phyloP scores from a whole-genome alignment of 2,888 invertebrate species.

The Synergus laeviventris region DNA sequence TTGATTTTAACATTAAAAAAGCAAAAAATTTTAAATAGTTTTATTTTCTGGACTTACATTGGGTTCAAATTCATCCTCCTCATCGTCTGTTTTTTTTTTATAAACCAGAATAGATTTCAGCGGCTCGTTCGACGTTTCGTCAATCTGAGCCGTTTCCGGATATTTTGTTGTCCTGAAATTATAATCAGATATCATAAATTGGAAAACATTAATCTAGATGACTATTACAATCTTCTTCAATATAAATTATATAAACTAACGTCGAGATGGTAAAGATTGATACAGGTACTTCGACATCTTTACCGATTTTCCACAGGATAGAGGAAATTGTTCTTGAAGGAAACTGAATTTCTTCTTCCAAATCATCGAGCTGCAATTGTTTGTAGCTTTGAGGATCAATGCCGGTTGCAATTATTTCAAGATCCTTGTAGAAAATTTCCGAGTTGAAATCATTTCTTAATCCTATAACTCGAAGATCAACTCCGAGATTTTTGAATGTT shows the following conservation, averaged over 20 bases:
- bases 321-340: slow-evolving; percentile 49
- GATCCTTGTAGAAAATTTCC: slow-evolving; percentile 53
- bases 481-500: slow-evolving; percentile 49
- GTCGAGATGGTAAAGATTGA: slow-evolving; percentile 44
- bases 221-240: neutral
- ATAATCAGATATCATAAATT: slow-evolving; percentile 4
- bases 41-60: slow-evolving; percentile 26
- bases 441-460: slow-evolving; percentile 51
- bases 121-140: slow-evolving; percentile 7
- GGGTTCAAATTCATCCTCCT: slow-evolving; percentile 33
- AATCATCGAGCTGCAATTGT: slow-evolving; percentile 45
- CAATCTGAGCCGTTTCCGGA: slow-evolving; percentile 33
- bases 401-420: slow-evolving; percentile 51
- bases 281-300: slow-evolving; percentile 42
- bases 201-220: neutral
- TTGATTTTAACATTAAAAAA: neutral
- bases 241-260: slow-evolving; percentile 39
- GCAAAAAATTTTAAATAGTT: neutral
- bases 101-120: neutral
- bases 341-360: slow-evolving; percentile 48
- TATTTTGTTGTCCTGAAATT: slow-evolving; percentile 45
- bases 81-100: slow-evolving; percentile 42
- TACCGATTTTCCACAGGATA: slow-evolving; percentile 48
- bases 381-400: slow-evolving; percentile 41
- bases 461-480: slow-evolving; percentile 52